A percentile compares a stretch with the other conserved stretches of the same genome.
phyloP scores from a whole-genome alignment of 2,797 vertebrate species.

The Cyprinella venusta region DNA sequence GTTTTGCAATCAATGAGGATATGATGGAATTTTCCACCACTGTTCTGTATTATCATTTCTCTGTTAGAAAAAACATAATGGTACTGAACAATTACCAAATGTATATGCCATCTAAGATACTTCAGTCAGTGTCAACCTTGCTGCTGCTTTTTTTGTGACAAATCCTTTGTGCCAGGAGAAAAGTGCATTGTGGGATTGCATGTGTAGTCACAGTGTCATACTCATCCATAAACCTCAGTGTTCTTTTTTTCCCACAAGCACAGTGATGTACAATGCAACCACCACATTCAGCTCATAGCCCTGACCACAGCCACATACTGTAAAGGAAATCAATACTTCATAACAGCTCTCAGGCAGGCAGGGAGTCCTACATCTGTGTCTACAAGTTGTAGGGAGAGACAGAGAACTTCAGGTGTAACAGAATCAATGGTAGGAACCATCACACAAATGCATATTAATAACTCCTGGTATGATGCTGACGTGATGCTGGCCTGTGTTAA shows the following conservation, averaged over 20 bases:
- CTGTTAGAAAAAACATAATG: neutral
- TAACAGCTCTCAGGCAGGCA: slow-evolving; percentile 44
- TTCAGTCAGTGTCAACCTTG: neutral
- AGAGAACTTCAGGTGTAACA: slow-evolving; percentile 20
- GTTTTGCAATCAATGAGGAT: neutral
- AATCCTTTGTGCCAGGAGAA: neutral
- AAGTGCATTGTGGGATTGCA: slow-evolving; percentile 44
- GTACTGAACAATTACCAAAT: neutral
- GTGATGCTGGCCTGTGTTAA: neutral
- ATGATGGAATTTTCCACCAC: neutral
- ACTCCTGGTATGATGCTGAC: slow-evolving; percentile 1
- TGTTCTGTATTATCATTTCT: neutral
- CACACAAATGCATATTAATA: neutral
- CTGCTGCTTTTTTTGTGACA: neutral
- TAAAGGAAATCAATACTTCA: slow-evolving; percentile 54
- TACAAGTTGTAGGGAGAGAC: slow-evolving; percentile 29
- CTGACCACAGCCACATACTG: slow-evolving; percentile 36
- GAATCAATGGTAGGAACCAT: slow-evolving; percentile 6
- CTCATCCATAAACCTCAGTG: slow-evolving; percentile 35
- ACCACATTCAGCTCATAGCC: slow-evolving; percentile 41
- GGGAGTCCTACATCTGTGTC: slow-evolving; percentile 44
- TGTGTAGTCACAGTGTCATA: slow-evolving; percentile 29
- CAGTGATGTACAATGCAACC: slow-evolving; percentile 47
- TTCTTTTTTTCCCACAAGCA: slow-evolving; percentile 22
- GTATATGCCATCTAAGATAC: neutral